These are phyloP conservation scores for Tetropium fuscum DNA, from an alignment of 2,888 invertebrate species.

Conservation along the genomic window DNA sequence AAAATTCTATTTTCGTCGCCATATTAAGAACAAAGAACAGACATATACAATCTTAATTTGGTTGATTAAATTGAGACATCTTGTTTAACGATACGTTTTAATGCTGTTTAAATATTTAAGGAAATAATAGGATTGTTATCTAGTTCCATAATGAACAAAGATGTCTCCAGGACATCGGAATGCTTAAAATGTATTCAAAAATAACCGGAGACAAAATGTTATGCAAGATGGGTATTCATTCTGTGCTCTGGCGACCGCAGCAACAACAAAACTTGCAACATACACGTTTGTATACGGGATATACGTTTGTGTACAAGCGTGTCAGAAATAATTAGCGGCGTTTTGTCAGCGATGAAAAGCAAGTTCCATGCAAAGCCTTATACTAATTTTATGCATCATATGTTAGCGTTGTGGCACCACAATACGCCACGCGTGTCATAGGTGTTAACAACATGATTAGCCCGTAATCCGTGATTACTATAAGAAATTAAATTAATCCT, in stretches of 20 bases:
- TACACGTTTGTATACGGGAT: no score
- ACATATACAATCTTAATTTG: no score
- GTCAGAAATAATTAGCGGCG: constrained; percentile 19
- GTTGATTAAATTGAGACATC: constrained; percentile 3
- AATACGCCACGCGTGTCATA: constrained; percentile 15
- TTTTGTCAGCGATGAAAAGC: constrained; percentile 1
- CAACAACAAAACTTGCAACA: constrained; percentile 1
- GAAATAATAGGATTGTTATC: constrained; percentile 18
- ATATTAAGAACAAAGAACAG: no score
- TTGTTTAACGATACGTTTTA: constrained; percentile 12
- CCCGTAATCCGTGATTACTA: no score
- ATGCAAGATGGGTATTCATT: background rate
- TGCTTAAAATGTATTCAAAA: background rate
- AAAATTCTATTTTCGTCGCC: no score
- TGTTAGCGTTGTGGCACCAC: constrained; percentile 4
- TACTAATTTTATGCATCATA: constrained; percentile 9
- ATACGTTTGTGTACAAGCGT: background rate
- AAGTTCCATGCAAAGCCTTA: background rate
- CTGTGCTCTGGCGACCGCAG: background rate
- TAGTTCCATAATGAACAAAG: constrained; percentile 1
- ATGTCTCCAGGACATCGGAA: constrained; percentile 7
- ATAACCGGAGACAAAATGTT: constrained; percentile 15
- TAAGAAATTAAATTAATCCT: constrained; percentile 3
- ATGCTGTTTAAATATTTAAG: constrained; percentile 16
- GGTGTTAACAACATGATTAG: constrained; percentile 17